phyloP scores from a whole-genome alignment of 2,888 invertebrate species.

The Orchesella flavescens region DNA sequence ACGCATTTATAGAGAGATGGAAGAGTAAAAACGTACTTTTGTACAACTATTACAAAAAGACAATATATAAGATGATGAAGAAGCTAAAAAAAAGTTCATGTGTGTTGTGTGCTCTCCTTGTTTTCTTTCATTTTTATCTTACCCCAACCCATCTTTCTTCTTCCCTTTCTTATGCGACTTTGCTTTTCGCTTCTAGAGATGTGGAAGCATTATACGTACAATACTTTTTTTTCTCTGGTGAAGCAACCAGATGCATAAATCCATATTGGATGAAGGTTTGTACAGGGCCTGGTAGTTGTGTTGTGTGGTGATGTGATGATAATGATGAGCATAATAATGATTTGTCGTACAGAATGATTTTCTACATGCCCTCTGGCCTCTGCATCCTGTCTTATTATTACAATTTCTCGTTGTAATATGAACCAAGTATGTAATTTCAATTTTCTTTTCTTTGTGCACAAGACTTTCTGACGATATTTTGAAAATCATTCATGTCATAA shows the following conservation, averaged over 20 bases:
- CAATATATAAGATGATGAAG: neutral
- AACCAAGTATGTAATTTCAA: constrained; percentile 31
- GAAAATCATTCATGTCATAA: too few species aligned
- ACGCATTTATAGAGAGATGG: too few species aligned
- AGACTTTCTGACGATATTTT: too few species aligned
- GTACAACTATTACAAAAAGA: too few species aligned
- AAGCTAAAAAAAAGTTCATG: neutral
- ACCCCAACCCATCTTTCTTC: too few species aligned
- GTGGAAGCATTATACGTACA: too few species aligned
- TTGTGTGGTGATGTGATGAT: neutral
- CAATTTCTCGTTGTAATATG: constrained; percentile 41
- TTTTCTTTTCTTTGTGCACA: constrained; percentile 2
- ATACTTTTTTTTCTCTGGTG: too few species aligned
- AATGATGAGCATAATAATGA: constrained; percentile 46
- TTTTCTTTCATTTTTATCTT: neutral
- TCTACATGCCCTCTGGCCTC: constrained; percentile 51
- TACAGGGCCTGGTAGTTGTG: too few species aligned
- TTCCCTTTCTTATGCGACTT: neutral
- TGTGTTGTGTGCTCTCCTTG: neutral
- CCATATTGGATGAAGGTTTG: neutral
- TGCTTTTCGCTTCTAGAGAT: neutral
- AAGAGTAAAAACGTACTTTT: too few species aligned
- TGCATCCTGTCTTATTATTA: constrained; percentile 53
- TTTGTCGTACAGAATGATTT: constrained; percentile 50
- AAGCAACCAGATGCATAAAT: neutral